phyloP scores from a whole-genome alignment of 2,888 invertebrate genomes.

The Macrophya alboannulata region DNA sequence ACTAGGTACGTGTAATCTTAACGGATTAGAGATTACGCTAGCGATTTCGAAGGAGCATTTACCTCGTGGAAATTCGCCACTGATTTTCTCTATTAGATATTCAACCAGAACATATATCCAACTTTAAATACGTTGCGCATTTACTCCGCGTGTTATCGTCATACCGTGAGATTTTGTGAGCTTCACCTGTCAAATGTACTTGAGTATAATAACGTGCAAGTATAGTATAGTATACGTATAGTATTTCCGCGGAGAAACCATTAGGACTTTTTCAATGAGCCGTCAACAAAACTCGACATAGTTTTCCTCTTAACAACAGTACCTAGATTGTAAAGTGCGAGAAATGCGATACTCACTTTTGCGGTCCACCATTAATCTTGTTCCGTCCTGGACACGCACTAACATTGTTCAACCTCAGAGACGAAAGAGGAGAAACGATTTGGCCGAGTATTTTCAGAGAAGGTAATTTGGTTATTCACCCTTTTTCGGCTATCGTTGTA shows the following conservation, averaged over 20 bases:
- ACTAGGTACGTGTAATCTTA: conserved; percentile 31
- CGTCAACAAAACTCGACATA: conserved; percentile 18
- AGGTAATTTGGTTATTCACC: conserved; percentile 54
- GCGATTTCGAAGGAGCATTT: conserved; percentile 28
- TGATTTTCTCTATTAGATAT: conserved; percentile 17
- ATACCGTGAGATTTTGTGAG: background rate
- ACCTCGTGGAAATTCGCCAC: conserved; percentile 18
- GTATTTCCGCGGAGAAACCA: background rate
- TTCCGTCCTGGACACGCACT: conserved; percentile 67
- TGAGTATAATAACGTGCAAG: background rate
- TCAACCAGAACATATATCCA: background rate
- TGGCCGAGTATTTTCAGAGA: background rate
- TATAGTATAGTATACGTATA: background rate
- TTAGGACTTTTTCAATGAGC: conserved; percentile 11
- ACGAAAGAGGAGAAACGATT: conserved; percentile 31
- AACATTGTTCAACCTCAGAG: conserved; percentile 36
- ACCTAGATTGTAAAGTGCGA: conserved; percentile 59
- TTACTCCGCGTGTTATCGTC: background rate
- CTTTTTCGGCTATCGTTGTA: conserved; percentile 13
- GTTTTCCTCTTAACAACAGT: conserved; percentile 34
- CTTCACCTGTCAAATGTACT: background rate
- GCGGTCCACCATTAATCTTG: conserved; percentile 67
- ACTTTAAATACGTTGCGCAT: background rate
- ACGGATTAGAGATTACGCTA: conserved; percentile 40
- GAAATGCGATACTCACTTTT: conserved; percentile 65